Evolutionary conservation across 2,888 invertebrate species (phyloP), one percentile per base, ranked within the genome.

Genomic region (Argyra leucocephala): DNA sequence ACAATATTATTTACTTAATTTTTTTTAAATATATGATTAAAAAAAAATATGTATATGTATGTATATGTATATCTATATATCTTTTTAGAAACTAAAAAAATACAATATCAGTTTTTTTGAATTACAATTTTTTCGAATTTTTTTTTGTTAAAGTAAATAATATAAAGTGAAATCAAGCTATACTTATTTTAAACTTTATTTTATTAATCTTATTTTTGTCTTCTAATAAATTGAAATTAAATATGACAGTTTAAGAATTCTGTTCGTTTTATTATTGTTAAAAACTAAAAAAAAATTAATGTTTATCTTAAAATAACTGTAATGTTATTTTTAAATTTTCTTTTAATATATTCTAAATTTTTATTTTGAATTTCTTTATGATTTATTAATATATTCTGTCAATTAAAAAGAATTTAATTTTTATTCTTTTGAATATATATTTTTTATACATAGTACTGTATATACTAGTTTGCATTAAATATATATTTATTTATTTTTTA

Each of bases 391-490:
- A 48, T 48, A 31, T 48, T 48, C n/a, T 48, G 48, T 48, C 48
- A 48, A 18, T 48, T 48, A 48, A 48, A 48, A 48, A 48, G 48
- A 48, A 48, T 48, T 48, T 18, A 18, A 31, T 48, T 48, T 48
- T 48, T 18, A 48, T 48, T n/a, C 48, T 48, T 48, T 48, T 48
- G 12, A 18, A 15, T 48, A n/a, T n/a, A n/a, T 31, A 31, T 48
- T 48, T 48, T 31, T 48, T 48, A 48, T 48, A 48, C 48, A 48
- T 48, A n/a, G 48, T 48, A 48, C 15, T 48, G 48, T 48, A 48
- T 48, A 48, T n/a, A 31, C 18, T 48, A 48, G 48, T 48, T 48
- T 48, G 48, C 48, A 48, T 48, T 48, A 48, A 48, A 48, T 48
- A 48, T 48, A 48, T 48, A 48, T 48, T 37, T 9, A 5, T 58